phyloP scores from a whole-genome alignment of 2,797 vertebrate species.

The Macropus fuliginosus region DNA sequence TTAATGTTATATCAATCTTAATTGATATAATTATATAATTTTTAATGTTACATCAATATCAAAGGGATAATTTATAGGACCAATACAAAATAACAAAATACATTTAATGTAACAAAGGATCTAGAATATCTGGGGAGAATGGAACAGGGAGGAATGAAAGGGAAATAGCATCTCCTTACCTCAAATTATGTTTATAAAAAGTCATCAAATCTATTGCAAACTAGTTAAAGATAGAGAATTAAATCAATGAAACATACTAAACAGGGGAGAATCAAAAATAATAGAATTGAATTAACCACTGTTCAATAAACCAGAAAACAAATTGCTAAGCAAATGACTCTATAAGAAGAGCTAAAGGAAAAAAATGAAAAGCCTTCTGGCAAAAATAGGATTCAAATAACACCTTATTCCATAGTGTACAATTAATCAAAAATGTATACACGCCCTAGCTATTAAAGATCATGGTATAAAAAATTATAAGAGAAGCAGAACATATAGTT shows the following conservation, averaged over 20 bases:
- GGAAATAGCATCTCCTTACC: neutral
- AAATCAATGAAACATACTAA: neutral
- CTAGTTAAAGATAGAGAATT: neutral
- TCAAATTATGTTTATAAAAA: neutral
- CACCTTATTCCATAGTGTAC: neutral
- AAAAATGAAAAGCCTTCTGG: neutral
- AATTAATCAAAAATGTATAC: neutral
- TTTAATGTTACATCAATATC: neutral
- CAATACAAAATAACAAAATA: neutral
- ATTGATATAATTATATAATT: neutral
- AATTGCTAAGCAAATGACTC: neutral
- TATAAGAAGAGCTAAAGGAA: neutral
- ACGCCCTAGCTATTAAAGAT: neutral
- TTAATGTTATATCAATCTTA: neutral
- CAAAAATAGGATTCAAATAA: neutral
- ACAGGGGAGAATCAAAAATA: neutral
- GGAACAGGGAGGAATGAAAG: neutral
- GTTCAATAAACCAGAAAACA: neutral
- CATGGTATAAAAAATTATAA: neutral
- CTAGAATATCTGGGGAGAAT: neutral
- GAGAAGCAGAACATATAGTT: neutral
- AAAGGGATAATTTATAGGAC: neutral
- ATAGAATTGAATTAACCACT: neutral
- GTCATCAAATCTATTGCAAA: neutral
- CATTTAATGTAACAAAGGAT: neutral